phyloP scores from a whole-genome alignment of 2,888 invertebrate species.

The Metellina segmentata region DNA sequence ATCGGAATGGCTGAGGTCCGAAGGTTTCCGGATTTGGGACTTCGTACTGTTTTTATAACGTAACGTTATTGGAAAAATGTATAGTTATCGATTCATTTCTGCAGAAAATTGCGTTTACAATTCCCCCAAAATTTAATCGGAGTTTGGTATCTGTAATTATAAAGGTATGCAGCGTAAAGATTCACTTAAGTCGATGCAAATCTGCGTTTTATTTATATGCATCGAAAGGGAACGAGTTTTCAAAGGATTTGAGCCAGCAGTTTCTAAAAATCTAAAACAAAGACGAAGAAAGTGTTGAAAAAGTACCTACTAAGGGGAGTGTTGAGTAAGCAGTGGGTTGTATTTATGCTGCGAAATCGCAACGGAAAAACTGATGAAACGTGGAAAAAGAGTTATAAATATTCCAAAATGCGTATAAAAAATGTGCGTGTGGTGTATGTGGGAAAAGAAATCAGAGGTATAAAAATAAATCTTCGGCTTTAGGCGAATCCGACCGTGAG shows the following conservation, averaged over 20 bases:
- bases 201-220: neutral
- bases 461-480: neutral
- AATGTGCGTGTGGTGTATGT: neutral
- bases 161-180: neutral
- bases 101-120: too few relatives aligned
- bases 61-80: too few relatives aligned
- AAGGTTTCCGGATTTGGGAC: too few relatives aligned
- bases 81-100: too few relatives aligned
- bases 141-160: too few relatives aligned
- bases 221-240: neutral
- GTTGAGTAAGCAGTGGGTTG: neutral
- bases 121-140: too few relatives aligned
- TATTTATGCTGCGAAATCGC: neutral
- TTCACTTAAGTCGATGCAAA: neutral
- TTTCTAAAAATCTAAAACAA: neutral
- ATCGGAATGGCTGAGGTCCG: too few relatives aligned
- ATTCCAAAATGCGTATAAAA: neutral
- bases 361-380: neutral
- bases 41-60: too few relatives aligned
- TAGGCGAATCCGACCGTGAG: neutral
- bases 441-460: neutral
- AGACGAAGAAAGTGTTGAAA: neutral
- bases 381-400: neutral
- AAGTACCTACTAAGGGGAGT: neutral
- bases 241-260: neutral